A percentile compares a stretch with the other conserved stretches of the same genome.
Evolutionary conservation across 2,797 vertebrate species (phyloP).

Genomic region (Triplophysa yarkandensis): DNA sequence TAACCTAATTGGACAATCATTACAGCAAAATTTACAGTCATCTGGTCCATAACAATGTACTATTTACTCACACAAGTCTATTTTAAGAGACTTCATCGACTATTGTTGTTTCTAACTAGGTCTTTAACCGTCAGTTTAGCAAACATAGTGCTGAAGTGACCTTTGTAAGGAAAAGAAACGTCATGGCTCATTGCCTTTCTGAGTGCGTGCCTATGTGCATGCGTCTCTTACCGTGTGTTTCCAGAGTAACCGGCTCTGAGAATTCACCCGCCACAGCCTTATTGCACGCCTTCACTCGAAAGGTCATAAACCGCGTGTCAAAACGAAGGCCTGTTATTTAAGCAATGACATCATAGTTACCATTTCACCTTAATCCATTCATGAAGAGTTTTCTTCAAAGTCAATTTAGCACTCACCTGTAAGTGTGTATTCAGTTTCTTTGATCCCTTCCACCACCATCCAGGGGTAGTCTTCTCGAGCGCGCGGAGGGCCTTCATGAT

Average conservation of each 20-base stretch:
- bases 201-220: not conserved
- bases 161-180: slow-evolving; percentile 7
- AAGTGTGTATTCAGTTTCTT: slow-evolving; percentile 82
- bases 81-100: not conserved
- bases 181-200: slow-evolving; percentile 42
- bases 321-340: slow-evolving; percentile 84
- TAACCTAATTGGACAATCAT: too few species aligned
- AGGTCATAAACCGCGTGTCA: slow-evolving; percentile 92
- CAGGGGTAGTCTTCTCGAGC: slow-evolving; percentile 93
- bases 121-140: slow-evolving; percentile 22
- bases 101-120: not conserved
- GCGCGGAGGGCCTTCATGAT: slow-evolving; percentile 89
- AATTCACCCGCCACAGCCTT: slow-evolving; percentile 94
- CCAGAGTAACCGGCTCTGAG: slow-evolving; percentile 87
- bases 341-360: not conserved
- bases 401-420: slow-evolving; percentile 64
- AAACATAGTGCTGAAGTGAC: slow-evolving; percentile 7
- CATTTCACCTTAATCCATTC: not conserved
- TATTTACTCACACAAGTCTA: not conserved
- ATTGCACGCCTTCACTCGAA: slow-evolving; percentile 92
- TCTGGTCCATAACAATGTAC: not conserved
- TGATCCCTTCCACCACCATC: slow-evolving; percentile 95
- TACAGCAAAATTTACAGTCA: not conserved
- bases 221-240: slow-evolving; percentile 84
- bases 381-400: not conserved